Conservation (phyloP, 2,113 vertebrate genomes). For the Pycnonotus jocosus region DNA sequence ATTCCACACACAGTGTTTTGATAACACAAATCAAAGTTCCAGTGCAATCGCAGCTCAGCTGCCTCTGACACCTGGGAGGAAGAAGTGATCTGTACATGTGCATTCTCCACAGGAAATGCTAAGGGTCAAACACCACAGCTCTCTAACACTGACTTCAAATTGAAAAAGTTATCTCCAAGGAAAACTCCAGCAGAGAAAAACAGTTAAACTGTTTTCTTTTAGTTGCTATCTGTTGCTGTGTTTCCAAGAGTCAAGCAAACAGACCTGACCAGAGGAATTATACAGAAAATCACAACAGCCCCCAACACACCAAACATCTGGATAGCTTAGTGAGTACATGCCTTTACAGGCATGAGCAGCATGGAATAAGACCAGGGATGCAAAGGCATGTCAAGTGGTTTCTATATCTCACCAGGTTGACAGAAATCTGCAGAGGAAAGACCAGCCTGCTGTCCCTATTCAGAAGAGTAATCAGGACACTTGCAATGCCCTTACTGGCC, state of each 20-base stretch:
- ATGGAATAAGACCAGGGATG: background rate
- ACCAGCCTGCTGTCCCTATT: background rate
- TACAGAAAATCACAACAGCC: background rate
- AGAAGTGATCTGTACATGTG: background rate
- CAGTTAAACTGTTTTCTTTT: background rate
- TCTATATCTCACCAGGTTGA: background rate
- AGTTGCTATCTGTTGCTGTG: background rate
- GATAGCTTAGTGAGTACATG: background rate
- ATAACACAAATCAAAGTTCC: fast-evolving
- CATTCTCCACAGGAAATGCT: background rate
- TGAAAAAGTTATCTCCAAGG: background rate
- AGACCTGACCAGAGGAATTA: background rate
- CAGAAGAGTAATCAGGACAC: background rate
- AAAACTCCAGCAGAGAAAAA: background rate
- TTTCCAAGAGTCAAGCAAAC: background rate
- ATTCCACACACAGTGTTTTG: background rate
- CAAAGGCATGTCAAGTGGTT: background rate
- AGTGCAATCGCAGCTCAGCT: background rate
- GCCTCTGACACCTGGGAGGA: background rate
- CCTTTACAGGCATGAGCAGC: background rate
- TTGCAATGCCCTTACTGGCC: background rate
- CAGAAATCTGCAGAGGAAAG: background rate
- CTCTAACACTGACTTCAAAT: background rate
- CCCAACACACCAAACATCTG: background rate
- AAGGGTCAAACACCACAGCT: background rate